A percentile compares a stretch with the other conserved stretches of the same genome.
phyloP scores from a whole-genome alignment of 2,113 vertebrate species.

The Pseudois nayaur region DNA sequence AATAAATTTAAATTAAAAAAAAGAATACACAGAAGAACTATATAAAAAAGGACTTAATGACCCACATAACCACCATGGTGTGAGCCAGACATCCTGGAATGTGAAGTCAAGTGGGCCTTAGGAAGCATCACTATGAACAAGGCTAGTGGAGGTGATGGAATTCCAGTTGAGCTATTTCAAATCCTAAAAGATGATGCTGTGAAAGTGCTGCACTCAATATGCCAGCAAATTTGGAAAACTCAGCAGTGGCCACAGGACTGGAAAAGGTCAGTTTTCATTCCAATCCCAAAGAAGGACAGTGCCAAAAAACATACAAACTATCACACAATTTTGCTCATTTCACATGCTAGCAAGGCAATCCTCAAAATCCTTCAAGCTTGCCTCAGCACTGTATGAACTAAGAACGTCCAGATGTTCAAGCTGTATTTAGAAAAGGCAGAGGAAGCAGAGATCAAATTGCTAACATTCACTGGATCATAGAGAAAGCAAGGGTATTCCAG shows the following conservation, averaged over 20 bases:
- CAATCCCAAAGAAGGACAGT: neutral
- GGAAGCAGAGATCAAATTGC: neutral
- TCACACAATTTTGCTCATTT: neutral
- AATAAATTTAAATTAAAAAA: no score
- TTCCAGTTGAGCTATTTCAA: neutral
- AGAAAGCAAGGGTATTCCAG: neutral
- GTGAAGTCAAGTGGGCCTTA: neutral
- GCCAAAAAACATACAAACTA: neutral
- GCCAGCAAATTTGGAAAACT: neutral
- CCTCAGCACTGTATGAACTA: neutral
- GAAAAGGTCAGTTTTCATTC: neutral
- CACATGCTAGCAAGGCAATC: neutral
- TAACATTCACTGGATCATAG: neutral
- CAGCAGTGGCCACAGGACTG: neutral
- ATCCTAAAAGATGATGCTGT: neutral
- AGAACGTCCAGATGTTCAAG: neutral
- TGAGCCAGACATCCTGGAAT: neutral
- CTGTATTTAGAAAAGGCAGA: neutral
- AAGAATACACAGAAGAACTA: neutral
- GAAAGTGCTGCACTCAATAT: neutral
- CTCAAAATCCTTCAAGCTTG: neutral
- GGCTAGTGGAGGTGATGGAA: neutral
- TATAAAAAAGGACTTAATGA: neutral
- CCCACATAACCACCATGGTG: neutral
- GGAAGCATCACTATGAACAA: neutral